A percentile compares a stretch with the other conserved stretches of the same genome.
These are phyloP conservation scores for Halocaridina rubra DNA, from an alignment of 2,888 invertebrate genomes.

Conservation along the genomic window DNA sequence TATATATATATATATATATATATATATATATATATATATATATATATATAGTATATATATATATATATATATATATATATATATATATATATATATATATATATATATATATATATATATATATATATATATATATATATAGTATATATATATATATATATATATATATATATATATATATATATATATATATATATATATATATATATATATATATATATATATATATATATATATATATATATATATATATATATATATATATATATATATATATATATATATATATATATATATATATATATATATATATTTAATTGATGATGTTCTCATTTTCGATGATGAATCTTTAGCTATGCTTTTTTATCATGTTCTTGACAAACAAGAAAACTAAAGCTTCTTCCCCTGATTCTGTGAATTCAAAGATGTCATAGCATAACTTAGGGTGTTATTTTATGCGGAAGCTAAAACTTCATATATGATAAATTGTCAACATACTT, in stretches of 20 bases:
- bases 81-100: not conserved
- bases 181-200: conserved; percentile 3
- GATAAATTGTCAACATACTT: no score
- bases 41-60: not conserved
- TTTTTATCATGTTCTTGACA: no score
- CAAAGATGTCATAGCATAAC: no score
- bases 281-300: not conserved
- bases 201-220: not conserved
- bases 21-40: not conserved
- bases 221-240: not conserved
- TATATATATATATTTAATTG: not conserved
- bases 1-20: not conserved
- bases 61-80: not conserved
- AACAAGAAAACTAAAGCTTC: no score
- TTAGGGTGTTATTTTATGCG: no score
- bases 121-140: conserved; percentile 4
- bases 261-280: not conserved
- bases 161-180: conserved; percentile 14
- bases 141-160: conserved; percentile 10
- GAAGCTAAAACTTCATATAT: no score
- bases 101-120: not conserved
- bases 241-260: not conserved
- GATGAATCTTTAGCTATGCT: no score
- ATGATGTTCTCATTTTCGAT: no score
- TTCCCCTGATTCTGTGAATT: no score